These are phyloP conservation scores for Melipona bicolor DNA, from an alignment of 2,888 invertebrate genomes.

Conservation along the genomic window DNA sequence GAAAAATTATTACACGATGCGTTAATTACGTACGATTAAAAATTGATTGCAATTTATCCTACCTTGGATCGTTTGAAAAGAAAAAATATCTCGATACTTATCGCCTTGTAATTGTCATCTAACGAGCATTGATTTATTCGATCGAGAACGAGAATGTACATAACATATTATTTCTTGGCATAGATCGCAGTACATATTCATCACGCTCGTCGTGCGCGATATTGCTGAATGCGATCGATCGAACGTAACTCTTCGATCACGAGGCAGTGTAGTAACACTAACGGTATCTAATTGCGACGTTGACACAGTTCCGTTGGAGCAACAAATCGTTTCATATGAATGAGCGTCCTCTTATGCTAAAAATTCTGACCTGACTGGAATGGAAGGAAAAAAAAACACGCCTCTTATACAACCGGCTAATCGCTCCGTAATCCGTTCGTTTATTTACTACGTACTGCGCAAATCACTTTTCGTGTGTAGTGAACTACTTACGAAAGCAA, in stretches of 20 bases:
- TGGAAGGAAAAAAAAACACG: not conserved
- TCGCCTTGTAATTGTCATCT: constrained; percentile 1
- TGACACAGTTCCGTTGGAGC: constrained; percentile 40
- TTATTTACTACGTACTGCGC: constrained; percentile 2
- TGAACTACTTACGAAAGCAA: too few species aligned
- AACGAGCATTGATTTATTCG: constrained; percentile 7
- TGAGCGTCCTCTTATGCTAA: constrained; percentile 24
- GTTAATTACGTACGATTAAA: not conserved
- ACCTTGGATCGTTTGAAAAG: not conserved
- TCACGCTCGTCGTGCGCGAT: not conserved
- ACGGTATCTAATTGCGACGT: constrained; percentile 54
- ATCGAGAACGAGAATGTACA: not conserved
- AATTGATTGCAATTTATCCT: not conserved
- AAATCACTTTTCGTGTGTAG: too few species aligned
- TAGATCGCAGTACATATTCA: not conserved
- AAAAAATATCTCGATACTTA: not conserved
- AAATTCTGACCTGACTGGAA: not conserved
- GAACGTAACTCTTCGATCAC: constrained; percentile 34
- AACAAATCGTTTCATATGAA: constrained; percentile 41
- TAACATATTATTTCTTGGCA: not conserved
- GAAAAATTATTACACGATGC: not conserved
- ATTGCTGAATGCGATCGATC: constrained; percentile 42
- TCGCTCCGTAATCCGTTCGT: constrained; percentile 19
- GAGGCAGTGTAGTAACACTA: constrained; percentile 43
- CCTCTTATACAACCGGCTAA: not conserved